These are phyloP conservation scores for Lutjanus erythropterus DNA, from an alignment of 2,113 vertebrate genomes.

Conservation along the genomic window DNA sequence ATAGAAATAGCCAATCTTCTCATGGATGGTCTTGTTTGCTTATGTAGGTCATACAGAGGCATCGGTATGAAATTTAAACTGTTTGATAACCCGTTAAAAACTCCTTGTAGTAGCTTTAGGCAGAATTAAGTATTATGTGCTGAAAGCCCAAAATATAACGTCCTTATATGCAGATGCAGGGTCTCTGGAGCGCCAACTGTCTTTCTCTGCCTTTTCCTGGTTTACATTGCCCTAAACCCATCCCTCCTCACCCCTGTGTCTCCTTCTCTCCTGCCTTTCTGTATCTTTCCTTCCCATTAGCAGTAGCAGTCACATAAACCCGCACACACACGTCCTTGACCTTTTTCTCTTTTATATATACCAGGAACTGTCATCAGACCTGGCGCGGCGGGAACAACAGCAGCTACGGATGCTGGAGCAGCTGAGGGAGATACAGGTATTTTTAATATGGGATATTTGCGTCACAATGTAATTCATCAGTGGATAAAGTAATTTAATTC, in stretches of 20 bases:
- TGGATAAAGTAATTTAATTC: constrained; percentile 3
- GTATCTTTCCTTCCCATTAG: neutral
- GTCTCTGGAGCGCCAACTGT: no score
- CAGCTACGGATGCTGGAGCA: constrained; percentile 90
- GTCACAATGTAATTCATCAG: neutral
- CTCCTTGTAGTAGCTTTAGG: no score
- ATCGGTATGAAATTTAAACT: no score
- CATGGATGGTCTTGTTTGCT: no score
- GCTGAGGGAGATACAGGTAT: constrained; percentile 90
- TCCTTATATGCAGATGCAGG: no score
- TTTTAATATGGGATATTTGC: neutral
- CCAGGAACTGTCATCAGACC: constrained; percentile 87
- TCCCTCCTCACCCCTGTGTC: neutral
- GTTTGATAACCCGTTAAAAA: no score
- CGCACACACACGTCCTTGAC: constrained; percentile 33
- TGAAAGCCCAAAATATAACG: no score
- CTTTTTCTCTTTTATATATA: constrained; percentile 38
- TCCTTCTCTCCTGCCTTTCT: neutral
- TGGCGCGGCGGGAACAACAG: constrained; percentile 89
- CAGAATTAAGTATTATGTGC: no score
- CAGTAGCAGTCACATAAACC: neutral
- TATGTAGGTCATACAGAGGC: no score
- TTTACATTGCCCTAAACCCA: neutral
- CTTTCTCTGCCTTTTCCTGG: neutral
- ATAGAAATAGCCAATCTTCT: no score